phyloP scores from a whole-genome alignment of 2,113 vertebrate species.

The Scomber japonicus region DNA sequence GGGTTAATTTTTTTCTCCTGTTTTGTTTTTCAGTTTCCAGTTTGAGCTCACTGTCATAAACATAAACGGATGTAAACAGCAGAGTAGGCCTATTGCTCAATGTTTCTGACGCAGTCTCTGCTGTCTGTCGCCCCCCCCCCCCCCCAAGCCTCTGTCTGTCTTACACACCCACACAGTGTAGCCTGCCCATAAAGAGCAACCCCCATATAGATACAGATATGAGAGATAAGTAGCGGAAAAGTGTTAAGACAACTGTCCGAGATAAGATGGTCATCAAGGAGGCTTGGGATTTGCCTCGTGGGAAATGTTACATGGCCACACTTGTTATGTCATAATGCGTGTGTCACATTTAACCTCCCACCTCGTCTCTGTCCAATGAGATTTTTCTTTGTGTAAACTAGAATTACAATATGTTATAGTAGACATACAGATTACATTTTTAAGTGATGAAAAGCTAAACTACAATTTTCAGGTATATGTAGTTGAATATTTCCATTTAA shows the following conservation, averaged over 20 bases:
- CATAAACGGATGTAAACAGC: constrained; percentile 27
- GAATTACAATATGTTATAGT: neutral
- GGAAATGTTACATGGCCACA: neutral
- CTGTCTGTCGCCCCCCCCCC: neutral
- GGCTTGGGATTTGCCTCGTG: constrained; percentile 19
- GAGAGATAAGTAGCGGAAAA: constrained; percentile 49
- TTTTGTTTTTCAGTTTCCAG: neutral
- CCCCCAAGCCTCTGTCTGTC: neutral
- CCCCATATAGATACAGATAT: neutral
- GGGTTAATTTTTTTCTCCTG: neutral
- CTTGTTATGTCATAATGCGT: constrained; percentile 35
- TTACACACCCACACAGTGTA: neutral
- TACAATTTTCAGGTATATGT: no score
- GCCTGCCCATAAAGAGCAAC: neutral
- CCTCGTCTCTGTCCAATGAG: neutral
- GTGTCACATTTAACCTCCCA: neutral
- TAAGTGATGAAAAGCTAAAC: neutral
- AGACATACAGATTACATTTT: neutral
- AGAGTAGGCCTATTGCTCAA: constrained; percentile 34
- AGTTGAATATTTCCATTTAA: no score
- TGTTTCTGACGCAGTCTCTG: constrained; percentile 18
- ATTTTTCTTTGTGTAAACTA: neutral
- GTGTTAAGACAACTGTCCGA: neutral
- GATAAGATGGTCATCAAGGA: constrained; percentile 30
- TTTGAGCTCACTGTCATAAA: neutral